A percentile compares a stretch with the other conserved stretches of the same genome.
Conservation (phyloP, 2,797 vertebrate species). For the Dromococcyx pavoninus region DNA sequence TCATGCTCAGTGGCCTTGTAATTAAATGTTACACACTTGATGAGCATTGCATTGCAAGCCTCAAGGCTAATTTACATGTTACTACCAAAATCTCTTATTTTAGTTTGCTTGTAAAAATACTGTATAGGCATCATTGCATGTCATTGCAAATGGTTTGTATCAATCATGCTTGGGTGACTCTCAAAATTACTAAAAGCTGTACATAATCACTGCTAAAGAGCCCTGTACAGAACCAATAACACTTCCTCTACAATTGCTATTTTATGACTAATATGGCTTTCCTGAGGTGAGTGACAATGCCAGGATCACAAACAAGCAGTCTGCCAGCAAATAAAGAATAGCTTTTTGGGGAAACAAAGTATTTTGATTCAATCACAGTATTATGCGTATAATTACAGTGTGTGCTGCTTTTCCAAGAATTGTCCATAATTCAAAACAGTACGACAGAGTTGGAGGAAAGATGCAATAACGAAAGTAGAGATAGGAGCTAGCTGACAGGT, state of each 20-base stretch:
- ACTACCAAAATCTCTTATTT: constrained; percentile 60
- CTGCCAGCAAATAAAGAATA: neutral
- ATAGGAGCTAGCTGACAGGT: neutral
- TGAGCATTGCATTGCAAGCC: constrained; percentile 47
- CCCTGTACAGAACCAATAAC: neutral
- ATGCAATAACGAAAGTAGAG: neutral
- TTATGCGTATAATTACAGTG: constrained; percentile 10
- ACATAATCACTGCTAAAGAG: constrained; percentile 56
- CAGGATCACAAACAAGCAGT: constrained; percentile 28
- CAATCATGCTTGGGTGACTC: constrained; percentile 44
- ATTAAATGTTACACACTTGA: constrained; percentile 67
- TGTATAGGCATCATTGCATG: constrained; percentile 13
- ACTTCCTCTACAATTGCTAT: neutral
- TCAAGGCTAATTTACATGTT: constrained; percentile 64
- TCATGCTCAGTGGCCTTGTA: constrained; percentile 50
- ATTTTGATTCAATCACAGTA: constrained; percentile 39
- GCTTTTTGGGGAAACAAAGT: neutral
- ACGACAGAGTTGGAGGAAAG: neutral
- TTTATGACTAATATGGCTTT: constrained; percentile 44
- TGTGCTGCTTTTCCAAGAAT: neutral
- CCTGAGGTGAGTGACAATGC: constrained; percentile 11
- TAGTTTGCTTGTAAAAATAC: constrained; percentile 46
- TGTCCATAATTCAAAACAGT: constrained; percentile 2
- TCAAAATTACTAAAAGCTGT: constrained; percentile 45
- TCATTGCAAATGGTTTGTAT: constrained; percentile 53